Conservation (phyloP, 2,113 vertebrate genomes). For the Bos javanicus region DNA sequence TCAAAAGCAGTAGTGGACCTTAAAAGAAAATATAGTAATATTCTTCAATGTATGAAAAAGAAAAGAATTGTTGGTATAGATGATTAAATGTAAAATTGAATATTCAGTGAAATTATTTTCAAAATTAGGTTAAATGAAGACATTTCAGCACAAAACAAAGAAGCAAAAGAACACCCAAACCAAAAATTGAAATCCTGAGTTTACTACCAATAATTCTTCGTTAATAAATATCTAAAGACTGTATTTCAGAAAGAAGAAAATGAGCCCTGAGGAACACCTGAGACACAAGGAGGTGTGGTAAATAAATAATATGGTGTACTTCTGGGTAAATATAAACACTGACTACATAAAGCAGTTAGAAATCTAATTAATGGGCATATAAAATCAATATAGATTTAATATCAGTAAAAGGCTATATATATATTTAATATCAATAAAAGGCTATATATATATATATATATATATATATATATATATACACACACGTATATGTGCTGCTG, state of each 20-base stretch:
- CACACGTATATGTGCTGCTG: no score
- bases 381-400: not conserved
- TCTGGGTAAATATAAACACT: not conserved
- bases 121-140: not conserved
- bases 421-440: no score
- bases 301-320: not conserved
- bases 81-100: not conserved
- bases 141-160: not conserved
- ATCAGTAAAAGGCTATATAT: not conserved
- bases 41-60: not conserved
- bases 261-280: not conserved
- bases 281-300: not conserved
- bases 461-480: fast-evolving
- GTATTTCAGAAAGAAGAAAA: not conserved
- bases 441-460: not conserved
- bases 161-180: not conserved
- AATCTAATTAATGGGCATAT: not conserved
- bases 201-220: not conserved
- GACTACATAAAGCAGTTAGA: not conserved
- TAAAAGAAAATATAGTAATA: not conserved
- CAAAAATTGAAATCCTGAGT: not conserved
- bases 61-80: not conserved
- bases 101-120: not conserved
- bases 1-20: not conserved
- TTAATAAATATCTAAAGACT: not conserved